These are phyloP conservation scores for Zingel zingel DNA, from an alignment of 2,113 vertebrate species.

Conservation along the genomic window DNA sequence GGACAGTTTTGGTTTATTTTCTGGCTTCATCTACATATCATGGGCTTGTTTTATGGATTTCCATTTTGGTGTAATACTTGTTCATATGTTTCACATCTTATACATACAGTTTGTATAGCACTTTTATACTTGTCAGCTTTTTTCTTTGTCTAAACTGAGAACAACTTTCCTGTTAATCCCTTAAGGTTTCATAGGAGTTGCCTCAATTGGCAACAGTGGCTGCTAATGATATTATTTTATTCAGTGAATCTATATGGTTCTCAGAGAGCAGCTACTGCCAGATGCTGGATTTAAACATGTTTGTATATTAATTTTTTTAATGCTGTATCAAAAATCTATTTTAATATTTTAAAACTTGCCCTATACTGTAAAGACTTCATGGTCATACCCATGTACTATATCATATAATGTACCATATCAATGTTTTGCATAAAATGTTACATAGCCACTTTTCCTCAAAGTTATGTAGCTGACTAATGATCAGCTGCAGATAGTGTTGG, in stretches of 20 bases:
- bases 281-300: too few relatives aligned
- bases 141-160: too few relatives aligned
- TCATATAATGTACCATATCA: neutral
- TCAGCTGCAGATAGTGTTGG: neutral
- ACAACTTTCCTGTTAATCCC: too few relatives aligned
- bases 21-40: constrained; percentile 5
- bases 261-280: neutral
- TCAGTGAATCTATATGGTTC: neutral
- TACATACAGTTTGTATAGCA: too few relatives aligned
- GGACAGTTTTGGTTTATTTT: neutral
- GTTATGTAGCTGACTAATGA: constrained; percentile 22
- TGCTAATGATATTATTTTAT: too few relatives aligned
- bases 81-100: constrained; percentile 20
- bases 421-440: neutral
- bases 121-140: too few relatives aligned
- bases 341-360: neutral
- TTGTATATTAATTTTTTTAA: too few relatives aligned
- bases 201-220: neutral
- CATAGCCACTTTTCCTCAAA: neutral
- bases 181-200: neutral
- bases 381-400: neutral
- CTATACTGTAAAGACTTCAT: neutral
- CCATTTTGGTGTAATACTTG: constrained; percentile 27
- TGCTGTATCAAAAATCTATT: neutral
- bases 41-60: constrained; percentile 20